A percentile compares a stretch with the other conserved stretches of the same genome.
Evolutionary conservation across 2,888 invertebrate species (phyloP).

Genomic region (Colostygia pectinataria): DNA sequence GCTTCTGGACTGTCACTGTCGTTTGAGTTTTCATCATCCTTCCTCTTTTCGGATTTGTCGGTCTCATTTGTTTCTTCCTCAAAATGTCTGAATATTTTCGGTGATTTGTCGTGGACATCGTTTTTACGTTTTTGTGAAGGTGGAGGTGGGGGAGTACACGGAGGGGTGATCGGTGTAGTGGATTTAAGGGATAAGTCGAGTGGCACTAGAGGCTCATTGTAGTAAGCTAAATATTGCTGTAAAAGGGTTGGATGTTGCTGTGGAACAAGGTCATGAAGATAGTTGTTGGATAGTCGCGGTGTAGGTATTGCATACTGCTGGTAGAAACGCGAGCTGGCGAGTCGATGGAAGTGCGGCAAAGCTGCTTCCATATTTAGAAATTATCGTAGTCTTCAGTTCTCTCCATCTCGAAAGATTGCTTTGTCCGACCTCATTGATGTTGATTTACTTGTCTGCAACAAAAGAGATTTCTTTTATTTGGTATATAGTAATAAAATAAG

Average conservation of each 20-base stretch:
- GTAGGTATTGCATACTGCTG: constrained; percentile 72
- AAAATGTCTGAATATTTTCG: constrained; percentile 73
- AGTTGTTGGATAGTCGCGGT: constrained; percentile 66
- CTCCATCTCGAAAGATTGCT: constrained; percentile 34
- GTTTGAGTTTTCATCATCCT: constrained; percentile 66
- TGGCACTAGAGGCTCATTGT: constrained; percentile 85
- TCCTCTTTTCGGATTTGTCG: constrained; percentile 54
- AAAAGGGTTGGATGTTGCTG: constrained; percentile 73
- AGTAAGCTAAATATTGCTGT: constrained; percentile 83
- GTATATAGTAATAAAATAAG: constrained; percentile 42
- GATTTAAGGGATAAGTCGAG: constrained; percentile 90
- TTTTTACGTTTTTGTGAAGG: constrained; percentile 72
- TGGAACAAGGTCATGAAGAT: constrained; percentile 71
- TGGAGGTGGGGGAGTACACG: constrained; percentile 88
- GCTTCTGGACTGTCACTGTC: constrained; percentile 74
- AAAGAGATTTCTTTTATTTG: constrained; percentile 30
- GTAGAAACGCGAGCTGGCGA: constrained; percentile 68
- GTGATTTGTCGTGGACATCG: constrained; percentile 61
- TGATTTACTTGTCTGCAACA: constrained; percentile 49
- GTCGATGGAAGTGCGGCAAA: constrained; percentile 68
- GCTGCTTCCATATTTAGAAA: constrained; percentile 69
- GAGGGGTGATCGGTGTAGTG: constrained; percentile 89
- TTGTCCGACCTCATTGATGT: constrained; percentile 29
- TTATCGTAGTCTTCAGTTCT: constrained; percentile 23
- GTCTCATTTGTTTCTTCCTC: constrained; percentile 65